Evolutionary conservation across 2,797 vertebrate genomes (phyloP).

Genomic region (Heteromormyrus szaboi): DNA sequence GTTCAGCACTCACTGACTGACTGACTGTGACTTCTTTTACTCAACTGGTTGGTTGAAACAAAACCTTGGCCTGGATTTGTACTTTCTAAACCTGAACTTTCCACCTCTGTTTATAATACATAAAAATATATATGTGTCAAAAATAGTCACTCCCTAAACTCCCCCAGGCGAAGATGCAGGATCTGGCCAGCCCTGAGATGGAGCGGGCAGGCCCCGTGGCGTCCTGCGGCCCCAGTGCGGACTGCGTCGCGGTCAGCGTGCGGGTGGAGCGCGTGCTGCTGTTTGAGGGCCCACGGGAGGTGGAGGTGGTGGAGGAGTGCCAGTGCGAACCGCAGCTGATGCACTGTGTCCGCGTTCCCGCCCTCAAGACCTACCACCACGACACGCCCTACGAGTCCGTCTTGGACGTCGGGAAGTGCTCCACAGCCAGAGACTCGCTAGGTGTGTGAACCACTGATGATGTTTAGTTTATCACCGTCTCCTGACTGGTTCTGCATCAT

Average conservation of each 20-base stretch:
- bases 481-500: neutral
- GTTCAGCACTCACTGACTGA: neutral
- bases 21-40: neutral
- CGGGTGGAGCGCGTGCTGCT: conserved; percentile 58
- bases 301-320: conserved; percentile 65
- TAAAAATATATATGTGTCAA: neutral
- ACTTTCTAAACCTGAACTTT: neutral
- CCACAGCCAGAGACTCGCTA: conserved; percentile 44
- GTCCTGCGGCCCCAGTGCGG: conserved; percentile 54
- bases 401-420: conserved; percentile 65
- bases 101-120: neutral
- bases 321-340: conserved; percentile 55
- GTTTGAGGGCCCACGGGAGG: conserved; percentile 53
- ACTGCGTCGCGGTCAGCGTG: conserved; percentile 55
- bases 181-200: neutral
- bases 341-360: conserved; percentile 57
- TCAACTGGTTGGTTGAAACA: neutral
- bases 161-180: conserved; percentile 33
- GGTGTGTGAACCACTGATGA: conserved; percentile 44
- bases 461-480: neutral
- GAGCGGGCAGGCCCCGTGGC: neutral
- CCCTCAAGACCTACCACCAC: conserved; percentile 65
- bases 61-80: neutral
- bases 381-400: conserved; percentile 64
- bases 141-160: neutral